Evolutionary conservation across 2,888 invertebrate species (phyloP).

Genomic region (Tenthredo amoena): DNA sequence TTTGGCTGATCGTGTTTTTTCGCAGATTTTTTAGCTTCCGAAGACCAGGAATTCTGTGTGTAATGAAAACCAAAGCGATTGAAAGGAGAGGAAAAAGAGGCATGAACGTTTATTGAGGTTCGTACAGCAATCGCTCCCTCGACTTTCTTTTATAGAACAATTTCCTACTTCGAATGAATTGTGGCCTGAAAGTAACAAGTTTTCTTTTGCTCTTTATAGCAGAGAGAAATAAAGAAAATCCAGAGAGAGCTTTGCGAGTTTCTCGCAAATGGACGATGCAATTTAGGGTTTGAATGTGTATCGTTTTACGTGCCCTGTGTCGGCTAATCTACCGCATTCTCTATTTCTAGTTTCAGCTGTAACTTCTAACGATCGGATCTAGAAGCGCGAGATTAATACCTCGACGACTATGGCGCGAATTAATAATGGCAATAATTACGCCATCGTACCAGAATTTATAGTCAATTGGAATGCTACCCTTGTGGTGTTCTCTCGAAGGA

Average conservation of each 20-base stretch:
- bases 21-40: neutral
- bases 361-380: neutral
- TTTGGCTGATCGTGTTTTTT: neutral
- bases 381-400: slow-evolving; percentile 20
- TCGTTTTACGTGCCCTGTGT: slow-evolving; percentile 18
- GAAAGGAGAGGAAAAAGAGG: neutral
- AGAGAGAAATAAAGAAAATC: neutral
- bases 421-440: slow-evolving; percentile 37
- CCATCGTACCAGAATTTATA: slow-evolving; percentile 20
- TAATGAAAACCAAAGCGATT: neutral
- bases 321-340: slow-evolving; percentile 38
- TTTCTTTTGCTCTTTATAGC: neutral
- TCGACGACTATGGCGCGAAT: neutral
- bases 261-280: slow-evolving; percentile 43
- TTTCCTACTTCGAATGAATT: slow-evolving; percentile 25
- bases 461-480: neutral
- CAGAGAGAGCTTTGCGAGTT: neutral
- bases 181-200: neutral
- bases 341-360: slow-evolving; percentile 10
- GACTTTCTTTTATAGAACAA: slow-evolving; percentile 28
- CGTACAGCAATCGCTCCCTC: neutral
- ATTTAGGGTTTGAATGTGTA: slow-evolving; percentile 26
- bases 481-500: neutral
- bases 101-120: neutral
- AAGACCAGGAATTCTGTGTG: neutral